Evolutionary conservation across 2,113 vertebrate genomes (phyloP).

Genomic region (Rhabdomys dilectus): DNA sequence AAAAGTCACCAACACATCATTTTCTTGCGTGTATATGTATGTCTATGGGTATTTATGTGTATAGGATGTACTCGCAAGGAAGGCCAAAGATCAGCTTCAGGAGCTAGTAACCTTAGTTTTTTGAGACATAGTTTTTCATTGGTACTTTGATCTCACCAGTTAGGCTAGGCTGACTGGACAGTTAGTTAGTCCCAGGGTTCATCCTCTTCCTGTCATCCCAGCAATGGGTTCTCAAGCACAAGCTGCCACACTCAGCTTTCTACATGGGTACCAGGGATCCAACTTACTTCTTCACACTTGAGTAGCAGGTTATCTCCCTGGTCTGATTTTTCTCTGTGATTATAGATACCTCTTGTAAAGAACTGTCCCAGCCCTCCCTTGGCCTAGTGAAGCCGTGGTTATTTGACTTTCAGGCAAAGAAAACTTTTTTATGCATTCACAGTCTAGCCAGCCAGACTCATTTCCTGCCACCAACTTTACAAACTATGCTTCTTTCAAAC

Average conservation of each 20-base stretch:
- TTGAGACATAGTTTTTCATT: background rate
- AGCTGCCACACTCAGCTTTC: background rate
- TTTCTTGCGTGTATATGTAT: background rate
- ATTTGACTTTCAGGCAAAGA: background rate
- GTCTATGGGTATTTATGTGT: too few relatives aligned
- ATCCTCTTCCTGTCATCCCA: background rate
- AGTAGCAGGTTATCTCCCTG: background rate
- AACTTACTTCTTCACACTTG: background rate
- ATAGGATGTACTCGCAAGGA: too few relatives aligned
- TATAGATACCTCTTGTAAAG: background rate
- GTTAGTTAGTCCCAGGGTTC: background rate
- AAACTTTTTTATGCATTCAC: fast-evolving
- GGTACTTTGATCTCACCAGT: background rate
- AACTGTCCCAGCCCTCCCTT: background rate
- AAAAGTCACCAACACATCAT: background rate
- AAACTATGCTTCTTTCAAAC: background rate
- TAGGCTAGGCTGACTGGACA: background rate
- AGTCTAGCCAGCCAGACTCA: background rate
- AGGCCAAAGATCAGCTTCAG: background rate
- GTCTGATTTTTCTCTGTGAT: background rate
- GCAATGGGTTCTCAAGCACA: background rate
- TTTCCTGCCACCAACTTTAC: background rate
- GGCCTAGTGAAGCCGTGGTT: background rate
- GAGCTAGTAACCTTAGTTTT: background rate
- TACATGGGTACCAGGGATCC: background rate